phyloP scores from a whole-genome alignment of 2,888 invertebrate species.

The Notocelia uddmanniana region DNA sequence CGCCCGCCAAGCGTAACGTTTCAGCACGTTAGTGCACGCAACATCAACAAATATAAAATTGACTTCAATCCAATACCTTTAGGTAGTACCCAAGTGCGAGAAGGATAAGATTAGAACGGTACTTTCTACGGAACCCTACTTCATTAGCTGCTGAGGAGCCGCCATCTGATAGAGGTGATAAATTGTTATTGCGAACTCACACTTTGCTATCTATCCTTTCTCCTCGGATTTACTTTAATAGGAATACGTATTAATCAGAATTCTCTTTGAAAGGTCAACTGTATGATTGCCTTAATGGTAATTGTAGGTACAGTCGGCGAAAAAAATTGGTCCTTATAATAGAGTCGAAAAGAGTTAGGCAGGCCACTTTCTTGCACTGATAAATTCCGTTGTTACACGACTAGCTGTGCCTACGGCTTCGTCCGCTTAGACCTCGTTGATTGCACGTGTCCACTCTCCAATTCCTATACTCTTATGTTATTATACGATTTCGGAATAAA shows the following conservation, averaged over 20 bases:
- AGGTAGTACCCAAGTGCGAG: not conserved
- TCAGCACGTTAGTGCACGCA: too few species aligned
- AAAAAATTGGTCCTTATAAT: too few species aligned
- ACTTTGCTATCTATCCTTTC: slow-evolving; percentile 65
- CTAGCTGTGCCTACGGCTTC: too few species aligned
- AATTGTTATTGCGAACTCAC: slow-evolving; percentile 64
- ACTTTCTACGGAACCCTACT: slow-evolving; percentile 59
- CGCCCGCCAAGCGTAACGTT: too few species aligned
- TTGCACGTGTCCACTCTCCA: too few species aligned
- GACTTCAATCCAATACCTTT: not conserved
- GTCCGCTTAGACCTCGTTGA: too few species aligned
- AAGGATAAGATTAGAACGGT: slow-evolving; percentile 27
- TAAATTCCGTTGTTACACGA: too few species aligned
- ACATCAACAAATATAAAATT: not conserved
- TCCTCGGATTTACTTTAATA: slow-evolving; percentile 58
- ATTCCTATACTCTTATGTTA: too few species aligned
- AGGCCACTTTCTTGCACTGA: too few species aligned
- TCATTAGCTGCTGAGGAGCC: slow-evolving; percentile 59
- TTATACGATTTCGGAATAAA: too few species aligned
- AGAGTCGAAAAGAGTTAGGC: too few species aligned
- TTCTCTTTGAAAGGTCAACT: slow-evolving; percentile 22
- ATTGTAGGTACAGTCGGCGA: not conserved
- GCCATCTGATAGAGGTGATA: slow-evolving; percentile 70
- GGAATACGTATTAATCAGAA: slow-evolving; percentile 27
- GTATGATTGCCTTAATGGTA: not conserved